Evolutionary conservation across 2,113 vertebrate genomes (phyloP).

Genomic region (Polypterus bichir): DNA sequence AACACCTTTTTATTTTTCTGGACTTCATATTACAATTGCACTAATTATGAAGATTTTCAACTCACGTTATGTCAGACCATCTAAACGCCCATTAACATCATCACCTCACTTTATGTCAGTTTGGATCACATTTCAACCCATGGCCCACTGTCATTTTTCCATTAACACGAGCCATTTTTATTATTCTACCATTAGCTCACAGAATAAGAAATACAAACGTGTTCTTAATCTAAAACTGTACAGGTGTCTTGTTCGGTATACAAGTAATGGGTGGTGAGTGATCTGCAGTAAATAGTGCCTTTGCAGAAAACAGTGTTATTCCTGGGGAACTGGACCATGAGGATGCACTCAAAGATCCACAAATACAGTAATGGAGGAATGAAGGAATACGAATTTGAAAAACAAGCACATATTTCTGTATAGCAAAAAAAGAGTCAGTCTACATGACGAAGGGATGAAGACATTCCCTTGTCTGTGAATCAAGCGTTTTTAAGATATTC

Average conservation of each 20-base stretch:
- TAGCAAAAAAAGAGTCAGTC: no score
- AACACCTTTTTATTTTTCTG: no score
- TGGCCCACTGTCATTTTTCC: no score
- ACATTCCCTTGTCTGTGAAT: no score
- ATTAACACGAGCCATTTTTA: no score
- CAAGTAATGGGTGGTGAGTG: constrained; percentile 16
- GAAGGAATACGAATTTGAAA: no score
- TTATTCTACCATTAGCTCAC: no score
- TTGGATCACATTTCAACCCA: not conserved
- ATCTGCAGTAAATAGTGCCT: constrained; percentile 44
- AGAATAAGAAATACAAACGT: no score
- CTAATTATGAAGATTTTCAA: constrained; percentile 15
- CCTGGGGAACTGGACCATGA: constrained; percentile 14
- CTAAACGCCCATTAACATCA: constrained; percentile 9
- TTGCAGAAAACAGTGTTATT: constrained; percentile 27
- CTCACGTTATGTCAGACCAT: constrained; percentile 6
- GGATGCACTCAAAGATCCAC: constrained; percentile 1
- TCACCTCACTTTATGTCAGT: constrained; percentile 1
- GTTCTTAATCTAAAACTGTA: not conserved
- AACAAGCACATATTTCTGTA: no score
- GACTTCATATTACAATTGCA: constrained; percentile 10
- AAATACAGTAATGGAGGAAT: not conserved
- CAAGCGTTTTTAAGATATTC: no score
- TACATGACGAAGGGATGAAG: no score
- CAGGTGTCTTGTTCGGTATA: constrained; percentile 9